A percentile compares a stretch with the other conserved stretches of the same genome.
Conservation (phyloP, 2,797 vertebrate genomes). For the Sibirionetta formosa region DNA sequence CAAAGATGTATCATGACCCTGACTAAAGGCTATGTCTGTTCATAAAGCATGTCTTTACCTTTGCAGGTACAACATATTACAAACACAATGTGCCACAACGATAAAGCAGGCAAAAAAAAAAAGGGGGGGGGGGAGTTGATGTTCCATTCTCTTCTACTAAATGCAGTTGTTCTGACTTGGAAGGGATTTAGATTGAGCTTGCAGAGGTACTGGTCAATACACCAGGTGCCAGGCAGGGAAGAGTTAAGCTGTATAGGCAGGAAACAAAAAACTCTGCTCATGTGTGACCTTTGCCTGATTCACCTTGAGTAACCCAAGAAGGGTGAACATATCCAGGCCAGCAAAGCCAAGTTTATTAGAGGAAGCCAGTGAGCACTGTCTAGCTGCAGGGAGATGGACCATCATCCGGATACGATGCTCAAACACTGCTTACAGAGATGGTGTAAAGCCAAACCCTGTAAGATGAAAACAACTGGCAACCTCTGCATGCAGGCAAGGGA, state of each 20-base stretch:
- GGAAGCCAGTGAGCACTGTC: constrained; percentile 9
- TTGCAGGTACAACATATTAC: not conserved
- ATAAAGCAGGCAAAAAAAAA: not conserved
- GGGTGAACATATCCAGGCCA: not conserved
- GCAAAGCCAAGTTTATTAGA: not conserved
- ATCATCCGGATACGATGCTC: not conserved
- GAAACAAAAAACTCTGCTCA: not conserved
- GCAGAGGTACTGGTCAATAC: not conserved
- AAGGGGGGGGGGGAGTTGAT: not conserved
- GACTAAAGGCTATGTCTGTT: not conserved
- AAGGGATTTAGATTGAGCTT: not conserved
- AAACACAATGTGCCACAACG: not conserved
- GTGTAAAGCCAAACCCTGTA: not conserved
- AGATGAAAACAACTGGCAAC: not conserved
- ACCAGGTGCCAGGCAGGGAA: not conserved
- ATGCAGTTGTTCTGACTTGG: not conserved
- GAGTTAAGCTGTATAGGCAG: not conserved
- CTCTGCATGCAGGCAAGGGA: not conserved
- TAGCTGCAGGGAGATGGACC: not conserved
- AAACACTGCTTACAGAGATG: not conserved
- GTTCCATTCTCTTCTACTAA: not conserved
- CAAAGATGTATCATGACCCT: not conserved
- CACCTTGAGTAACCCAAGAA: not conserved
- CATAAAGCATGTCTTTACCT: not conserved
- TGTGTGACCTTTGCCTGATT: not conserved